These are phyloP conservation scores for Mactromeris polynyma DNA, from an alignment of 2,888 invertebrate species.

Conservation along the genomic window DNA sequence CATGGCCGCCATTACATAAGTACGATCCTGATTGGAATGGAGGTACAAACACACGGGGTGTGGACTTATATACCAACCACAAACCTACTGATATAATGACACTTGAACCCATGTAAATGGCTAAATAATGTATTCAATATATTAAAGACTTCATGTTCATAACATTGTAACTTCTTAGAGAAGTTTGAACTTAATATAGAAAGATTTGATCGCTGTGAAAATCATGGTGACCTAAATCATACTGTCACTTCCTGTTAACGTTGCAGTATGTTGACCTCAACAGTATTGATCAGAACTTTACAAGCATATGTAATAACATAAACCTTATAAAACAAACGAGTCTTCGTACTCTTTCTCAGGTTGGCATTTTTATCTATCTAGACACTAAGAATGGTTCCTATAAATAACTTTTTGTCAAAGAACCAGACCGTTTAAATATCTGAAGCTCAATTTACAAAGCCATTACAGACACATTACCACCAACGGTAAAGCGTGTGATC, in stretches of 20 bases:
- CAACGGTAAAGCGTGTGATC: no score
- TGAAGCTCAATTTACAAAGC: no score
- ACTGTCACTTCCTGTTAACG: neutral
- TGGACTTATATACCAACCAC: neutral
- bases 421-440: no score
- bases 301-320: no score
- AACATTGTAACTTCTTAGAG: slow-evolving; percentile 3
- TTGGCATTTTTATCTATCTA: no score
- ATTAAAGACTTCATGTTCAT: slow-evolving; percentile 11
- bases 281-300: no score
- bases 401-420: no score
- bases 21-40: neutral
- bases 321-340: no score
- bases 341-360: no score
- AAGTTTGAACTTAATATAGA: slow-evolving; percentile 1
- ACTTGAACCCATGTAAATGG: neutral
- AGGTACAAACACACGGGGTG: neutral
- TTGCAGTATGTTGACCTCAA: neutral
- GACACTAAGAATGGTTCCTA: no score
- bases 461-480: no score
- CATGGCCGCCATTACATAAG: neutral
- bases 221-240: neutral
- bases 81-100: neutral
- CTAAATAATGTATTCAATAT: slow-evolving; percentile 13
- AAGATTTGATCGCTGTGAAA: neutral